A percentile compares a stretch with the other conserved stretches of the same genome.
These are phyloP conservation scores for Neocrepidodera transversa DNA, from an alignment of 2,888 invertebrate genomes.

Conservation along the genomic window DNA sequence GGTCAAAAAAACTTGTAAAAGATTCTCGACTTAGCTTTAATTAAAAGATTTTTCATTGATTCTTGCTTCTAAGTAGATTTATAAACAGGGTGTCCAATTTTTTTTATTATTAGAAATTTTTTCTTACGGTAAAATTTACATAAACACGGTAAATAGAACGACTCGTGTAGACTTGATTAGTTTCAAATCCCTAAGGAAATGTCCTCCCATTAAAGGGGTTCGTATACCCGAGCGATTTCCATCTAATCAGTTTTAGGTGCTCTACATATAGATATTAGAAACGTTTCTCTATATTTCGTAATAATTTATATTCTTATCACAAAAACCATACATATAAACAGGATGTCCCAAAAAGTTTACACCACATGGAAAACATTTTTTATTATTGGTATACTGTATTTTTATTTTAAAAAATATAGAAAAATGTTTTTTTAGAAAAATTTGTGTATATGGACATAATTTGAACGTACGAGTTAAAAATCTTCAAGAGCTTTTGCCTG, in stretches of 20 bases:
- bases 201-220: constrained; percentile 23
- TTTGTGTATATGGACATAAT: too few species aligned
- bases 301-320: not conserved
- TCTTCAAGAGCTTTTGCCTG: too few species aligned
- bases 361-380: too few species aligned
- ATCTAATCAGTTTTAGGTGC: constrained; percentile 22
- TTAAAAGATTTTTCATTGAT: constrained; percentile 6
- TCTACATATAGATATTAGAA: constrained; percentile 1
- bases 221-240: constrained; percentile 22
- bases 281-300: constrained; percentile 7
- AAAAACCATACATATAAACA: too few species aligned
- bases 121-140: not conserved
- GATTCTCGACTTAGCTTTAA: constrained; percentile 7
- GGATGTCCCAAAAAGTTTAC: too few species aligned
- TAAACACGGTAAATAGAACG: constrained; percentile 19
- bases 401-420: too few species aligned
- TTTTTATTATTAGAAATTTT: too few species aligned
- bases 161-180: constrained; percentile 21
- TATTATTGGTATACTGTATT: too few species aligned
- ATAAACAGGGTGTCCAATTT: too few species aligned
- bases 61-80: not conserved
- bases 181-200: constrained; percentile 17
- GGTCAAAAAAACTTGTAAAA: constrained; percentile 2
- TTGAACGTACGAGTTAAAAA: too few species aligned
- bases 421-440: too few species aligned